Base-by-base conservation (phyloP, 2,888 invertebrate species). In the Bellardia pandia region DNA sequence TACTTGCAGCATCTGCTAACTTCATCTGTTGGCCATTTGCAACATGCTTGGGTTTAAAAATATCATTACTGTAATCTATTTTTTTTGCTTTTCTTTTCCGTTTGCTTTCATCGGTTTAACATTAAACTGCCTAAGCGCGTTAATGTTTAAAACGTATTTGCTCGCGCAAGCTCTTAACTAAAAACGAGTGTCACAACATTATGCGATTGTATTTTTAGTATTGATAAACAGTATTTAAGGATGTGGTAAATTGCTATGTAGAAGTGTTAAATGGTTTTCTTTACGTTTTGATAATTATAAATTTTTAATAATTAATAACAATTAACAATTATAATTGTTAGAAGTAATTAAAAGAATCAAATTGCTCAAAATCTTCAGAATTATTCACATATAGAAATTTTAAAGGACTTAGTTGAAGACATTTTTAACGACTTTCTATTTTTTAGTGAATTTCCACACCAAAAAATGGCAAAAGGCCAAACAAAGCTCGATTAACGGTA, bases 51-150 rank as follows among this genome's bases (percentile, higher is more conserved):
- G 68, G 37, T 42, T 62, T 7, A 48, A 30, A 69, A 76, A 58
- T 76, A 81, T 82, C 69, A 71, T 71, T n/a, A 45, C 4, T 77
- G 56, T 69, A 69, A 69, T 69, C 33, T 30, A 14, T 53, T 40
- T 45, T 45, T 40, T 14, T 30, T 13, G 1, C 42, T 7, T 23
- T 56, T 37, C n/a, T 53, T 40, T 23, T 71, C 23, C 16, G 6
- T 48, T 51, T 71, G 62, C 48, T 82, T 76, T 82, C 68, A 69
- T 51, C 69, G 33, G 33, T 69, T 76, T 82, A 16, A 33, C 53
- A 82, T 62, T 60, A 60, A 82, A 76, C 51, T 76, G 75, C 42
- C 76, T 69, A 53, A 82, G 60, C 69, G 76, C 69, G 69, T 76
- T 82, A 76, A 76, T 42, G 53, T 82, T 69, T 33, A 60, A 9